phyloP scores from a whole-genome alignment of 1,140 invertebrate species.

The Anastatus disparis region DNA sequence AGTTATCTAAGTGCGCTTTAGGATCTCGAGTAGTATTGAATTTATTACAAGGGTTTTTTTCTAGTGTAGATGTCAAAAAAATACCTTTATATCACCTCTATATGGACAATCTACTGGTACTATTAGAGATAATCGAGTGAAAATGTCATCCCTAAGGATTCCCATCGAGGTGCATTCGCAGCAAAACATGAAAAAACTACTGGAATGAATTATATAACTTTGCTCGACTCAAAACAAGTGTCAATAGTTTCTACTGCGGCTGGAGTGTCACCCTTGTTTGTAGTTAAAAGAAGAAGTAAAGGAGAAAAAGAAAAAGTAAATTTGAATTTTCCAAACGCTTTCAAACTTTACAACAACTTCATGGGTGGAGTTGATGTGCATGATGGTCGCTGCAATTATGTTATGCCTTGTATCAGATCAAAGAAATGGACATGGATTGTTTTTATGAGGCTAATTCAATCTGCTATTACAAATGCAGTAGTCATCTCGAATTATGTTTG shows the following conservation, averaged over 20 bases:
- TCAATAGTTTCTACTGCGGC: no score
- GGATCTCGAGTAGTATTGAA: conserved; percentile 40
- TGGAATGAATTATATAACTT: no score
- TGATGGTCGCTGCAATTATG: neutral
- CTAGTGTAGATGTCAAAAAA: conserved; percentile 9
- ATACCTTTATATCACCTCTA: conserved; percentile 34
- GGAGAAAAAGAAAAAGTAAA: no score
- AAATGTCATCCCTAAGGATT: conserved; percentile 6
- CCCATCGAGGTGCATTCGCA: no score
- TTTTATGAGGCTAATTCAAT: conserved; percentile 1
- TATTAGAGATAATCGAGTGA: conserved; percentile 33
- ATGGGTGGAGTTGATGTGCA: neutral
- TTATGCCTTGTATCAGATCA: neutral
- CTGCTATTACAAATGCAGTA: conserved; percentile 19
- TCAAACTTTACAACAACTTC: no score
- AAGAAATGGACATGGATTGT: conserved; percentile 9
- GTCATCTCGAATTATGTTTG: conserved; percentile 35
- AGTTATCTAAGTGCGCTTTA: conserved; percentile 35
- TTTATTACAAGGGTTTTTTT: conserved; percentile 24
- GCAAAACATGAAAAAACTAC: no score
- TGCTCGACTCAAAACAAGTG: no score
- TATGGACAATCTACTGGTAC: conserved; percentile 40
- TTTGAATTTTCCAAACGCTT: no score
- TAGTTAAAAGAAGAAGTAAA: no score
- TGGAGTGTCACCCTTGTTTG: no score